phyloP scores from a whole-genome alignment of 2,797 vertebrate genomes.

The Phrynocephalus vlangalii region DNA sequence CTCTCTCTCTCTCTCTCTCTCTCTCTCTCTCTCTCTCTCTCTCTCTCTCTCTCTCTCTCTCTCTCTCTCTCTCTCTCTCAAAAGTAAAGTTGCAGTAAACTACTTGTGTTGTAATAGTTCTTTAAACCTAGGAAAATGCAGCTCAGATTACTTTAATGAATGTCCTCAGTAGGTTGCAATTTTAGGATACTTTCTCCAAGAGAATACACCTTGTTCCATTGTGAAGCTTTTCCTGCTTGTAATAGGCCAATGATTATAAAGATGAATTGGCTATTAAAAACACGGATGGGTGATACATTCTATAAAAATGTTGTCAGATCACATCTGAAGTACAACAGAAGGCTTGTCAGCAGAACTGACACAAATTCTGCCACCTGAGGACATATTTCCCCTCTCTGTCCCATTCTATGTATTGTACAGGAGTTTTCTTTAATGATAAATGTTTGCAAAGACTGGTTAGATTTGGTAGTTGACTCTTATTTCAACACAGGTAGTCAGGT shows the following conservation, averaged over 20 bases:
- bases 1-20: background rate
- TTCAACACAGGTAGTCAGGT: background rate
- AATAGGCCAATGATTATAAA: background rate
- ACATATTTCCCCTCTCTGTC: background rate
- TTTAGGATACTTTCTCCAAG: background rate
- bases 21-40: background rate
- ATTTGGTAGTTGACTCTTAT: background rate
- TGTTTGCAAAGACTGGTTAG: background rate
- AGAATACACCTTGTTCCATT: background rate
- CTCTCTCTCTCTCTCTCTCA: too few species aligned
- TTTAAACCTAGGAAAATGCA: slow-evolving; percentile 27
- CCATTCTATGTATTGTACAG: background rate
- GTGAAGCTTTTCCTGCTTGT: background rate
- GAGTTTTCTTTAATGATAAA: background rate
- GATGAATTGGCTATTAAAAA: background rate
- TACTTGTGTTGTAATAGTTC: slow-evolving; percentile 46
- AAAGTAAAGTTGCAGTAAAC: slow-evolving; percentile 17
- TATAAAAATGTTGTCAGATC: background rate
- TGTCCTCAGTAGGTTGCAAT: slow-evolving; percentile 39
- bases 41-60: too few species aligned
- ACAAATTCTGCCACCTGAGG: background rate
- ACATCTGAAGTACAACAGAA: background rate
- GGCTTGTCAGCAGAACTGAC: background rate
- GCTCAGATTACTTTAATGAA: slow-evolving; percentile 47
- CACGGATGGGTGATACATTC: background rate